These are phyloP conservation scores for Willowsia nigromaculata DNA, from an alignment of 2,888 invertebrate genomes.

Conservation along the genomic window DNA sequence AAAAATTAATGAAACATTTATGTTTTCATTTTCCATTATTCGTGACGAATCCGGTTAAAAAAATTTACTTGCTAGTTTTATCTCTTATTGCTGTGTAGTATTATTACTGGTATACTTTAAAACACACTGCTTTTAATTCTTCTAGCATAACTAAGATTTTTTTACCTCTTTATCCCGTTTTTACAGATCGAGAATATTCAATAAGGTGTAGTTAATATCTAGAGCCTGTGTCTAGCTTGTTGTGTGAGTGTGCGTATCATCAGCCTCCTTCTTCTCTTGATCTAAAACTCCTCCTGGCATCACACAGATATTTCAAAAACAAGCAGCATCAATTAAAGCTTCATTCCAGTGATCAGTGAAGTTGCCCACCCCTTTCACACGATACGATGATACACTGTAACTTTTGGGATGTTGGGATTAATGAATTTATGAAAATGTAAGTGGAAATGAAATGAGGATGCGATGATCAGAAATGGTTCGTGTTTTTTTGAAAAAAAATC, in stretches of 20 bases:
- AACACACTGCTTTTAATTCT: too few relatives aligned
- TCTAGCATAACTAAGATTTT: slow-evolving; percentile 33
- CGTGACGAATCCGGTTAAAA: slow-evolving; percentile 67
- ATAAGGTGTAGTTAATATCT: slow-evolving; percentile 39
- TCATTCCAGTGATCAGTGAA: slow-evolving; percentile 29
- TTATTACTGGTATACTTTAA: too few relatives aligned
- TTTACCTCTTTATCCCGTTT: slow-evolving; percentile 62
- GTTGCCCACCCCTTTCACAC: slow-evolving; percentile 39
- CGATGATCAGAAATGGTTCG: neutral
- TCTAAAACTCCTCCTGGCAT: slow-evolving; percentile 48
- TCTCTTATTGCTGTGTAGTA: neutral
- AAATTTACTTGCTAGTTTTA: slow-evolving; percentile 28
- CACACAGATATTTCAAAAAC: slow-evolving; percentile 12
- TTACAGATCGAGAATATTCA: slow-evolving; percentile 64
- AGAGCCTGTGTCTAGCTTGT: neutral
- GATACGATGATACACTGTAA: neutral
- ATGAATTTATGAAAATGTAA: neutral
- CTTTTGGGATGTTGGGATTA: neutral
- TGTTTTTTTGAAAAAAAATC: neutral
- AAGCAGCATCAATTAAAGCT: slow-evolving; percentile 41
- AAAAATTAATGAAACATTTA: slow-evolving; percentile 55
- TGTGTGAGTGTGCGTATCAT: neutral
- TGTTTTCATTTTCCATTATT: slow-evolving; percentile 51
- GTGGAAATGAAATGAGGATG: neutral
- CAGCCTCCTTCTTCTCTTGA: slow-evolving; percentile 11